Evolutionary conservation across 1,140 invertebrate genomes (phyloP).

Genomic region (Atta cephalotes): DNA sequence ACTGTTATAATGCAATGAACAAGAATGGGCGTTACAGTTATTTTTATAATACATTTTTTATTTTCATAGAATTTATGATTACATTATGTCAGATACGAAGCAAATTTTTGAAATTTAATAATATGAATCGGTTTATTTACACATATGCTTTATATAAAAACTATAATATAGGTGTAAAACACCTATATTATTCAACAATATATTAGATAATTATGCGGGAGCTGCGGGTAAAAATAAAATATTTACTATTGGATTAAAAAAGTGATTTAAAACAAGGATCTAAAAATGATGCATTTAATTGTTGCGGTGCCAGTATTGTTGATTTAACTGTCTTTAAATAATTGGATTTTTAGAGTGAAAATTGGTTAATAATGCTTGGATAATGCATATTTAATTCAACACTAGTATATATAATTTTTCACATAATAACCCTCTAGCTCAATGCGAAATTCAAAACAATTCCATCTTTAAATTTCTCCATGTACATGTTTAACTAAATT

Average conservation of each 20-base stretch:
- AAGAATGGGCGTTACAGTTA: neutral
- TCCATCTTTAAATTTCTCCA: neutral
- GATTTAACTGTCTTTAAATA: slow-evolving; percentile 27
- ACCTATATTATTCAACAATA: slow-evolving; percentile 37
- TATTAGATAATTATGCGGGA: slow-evolving; percentile 25
- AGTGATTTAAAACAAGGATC: slow-evolving; percentile 18
- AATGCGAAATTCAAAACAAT: neutral
- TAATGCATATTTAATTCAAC: neutral
- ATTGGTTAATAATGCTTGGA: slow-evolving; percentile 16
- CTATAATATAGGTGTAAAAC: neutral
- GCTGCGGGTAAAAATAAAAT: slow-evolving; percentile 18
- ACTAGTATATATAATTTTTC: slow-evolving; percentile 28
- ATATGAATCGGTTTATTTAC: slow-evolving; percentile 12
- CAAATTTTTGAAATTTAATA: slow-evolving; percentile 13
- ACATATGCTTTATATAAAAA: neutral
- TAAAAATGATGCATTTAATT: slow-evolving; percentile 41
- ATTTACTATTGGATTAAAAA: slow-evolving; percentile 51
- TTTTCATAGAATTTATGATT: neutral
- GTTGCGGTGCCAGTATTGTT: neutral
- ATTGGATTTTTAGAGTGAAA: slow-evolving; percentile 41
- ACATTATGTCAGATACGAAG: neutral
- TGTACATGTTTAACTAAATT: slow-evolving; percentile 36
- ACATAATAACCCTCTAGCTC: neutral
- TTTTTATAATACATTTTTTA: neutral
- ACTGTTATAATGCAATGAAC: neutral